Evolutionary conservation across 2,797 vertebrate genomes (phyloP), one percentile per base, ranked within the genome.

Genomic region (Denticeps clupeoides): DNA sequence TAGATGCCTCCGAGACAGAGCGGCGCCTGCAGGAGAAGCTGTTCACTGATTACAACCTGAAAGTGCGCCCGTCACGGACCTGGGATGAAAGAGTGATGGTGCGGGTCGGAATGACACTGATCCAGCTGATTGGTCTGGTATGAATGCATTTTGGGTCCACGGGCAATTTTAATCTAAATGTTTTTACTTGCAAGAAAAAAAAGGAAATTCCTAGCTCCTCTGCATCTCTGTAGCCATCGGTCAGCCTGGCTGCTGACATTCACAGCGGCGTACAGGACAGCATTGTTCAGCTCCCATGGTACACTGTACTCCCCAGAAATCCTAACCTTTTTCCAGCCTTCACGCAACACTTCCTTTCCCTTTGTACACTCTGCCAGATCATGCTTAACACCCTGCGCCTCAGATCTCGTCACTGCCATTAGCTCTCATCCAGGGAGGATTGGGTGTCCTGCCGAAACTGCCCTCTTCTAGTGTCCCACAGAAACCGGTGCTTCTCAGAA

Each of bases 41-140:
- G 8, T 85, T 87, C 41, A 1, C 74, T 29, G 64, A 77, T 59
- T 87, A 87, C 67, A 84, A 85, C 67, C 59, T 82, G 70, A 87
- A 87, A 54, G 84, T 87, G 24, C 57, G 84, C 8, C 84, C 84
- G 0, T 79, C 79, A n/a, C 63, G 9, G n/a, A 55, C 52, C 63
- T 85, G 83, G 84, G 69, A 81, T 49, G 78, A 84, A 15, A 78
- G 53, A 50, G 83, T 87, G 60, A 84, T 69, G 70, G 82, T 87
- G 25, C 62, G 80, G 44, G 81, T 87, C 31, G 84, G 84, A 49
- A 87, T 87, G 84, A 87, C 84, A 3, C 71, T 87, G 31, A 82
- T 82, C 2, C 84, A 87, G 65, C 83, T 87, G 3, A 79, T 87
- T 63, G 78, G 83, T 62, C 56, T 85, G 83, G 84, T 85, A 64